Evolutionary conservation across 2,888 invertebrate species (phyloP), one percentile per base, ranked within the genome.

Genomic region (Sarcophaga caerulescens): DNA sequence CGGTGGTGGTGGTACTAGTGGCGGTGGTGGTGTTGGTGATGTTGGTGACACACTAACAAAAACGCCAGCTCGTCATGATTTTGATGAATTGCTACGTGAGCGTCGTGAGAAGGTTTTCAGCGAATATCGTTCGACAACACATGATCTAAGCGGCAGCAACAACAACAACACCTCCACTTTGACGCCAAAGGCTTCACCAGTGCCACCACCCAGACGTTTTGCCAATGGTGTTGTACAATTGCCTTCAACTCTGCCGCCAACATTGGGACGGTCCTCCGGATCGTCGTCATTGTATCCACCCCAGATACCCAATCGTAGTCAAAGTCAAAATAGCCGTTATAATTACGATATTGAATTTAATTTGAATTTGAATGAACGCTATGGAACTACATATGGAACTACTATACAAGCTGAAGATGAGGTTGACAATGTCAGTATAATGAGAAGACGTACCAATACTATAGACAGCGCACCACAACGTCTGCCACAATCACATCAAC

Each of bases 41-140:
- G 62, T 21, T 71, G 78, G 83, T 82, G 85, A 75, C 71, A 65
- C 75, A 85, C 69, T 85, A 62, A 69, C 63, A 74, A 90, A 90
- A 89, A 92, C 92, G 81, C 89, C 91, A 93, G 92, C 84, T 77
- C 93, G 90, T 90, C 90, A 90, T 87, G 93, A 93, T 88, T 93
- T 93, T 88, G 93, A 93, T 85, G 93, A 93, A 88, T 91, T 92
- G 90, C 90, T 93, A 82, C 92, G 92, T 79, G 93, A 93, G 87
- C 91, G 93, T 65, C 93, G 93, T 87, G 93, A 93, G 89, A 93
- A 93, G 89, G 92, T 93, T 77, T 91, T 88, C 85, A 89, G 87
- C 85, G 91, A 93, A 84, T 91, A 86, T 66, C 86, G 84, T 71
- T 81, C 88, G 23, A 81, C 85, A 62, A 81, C 87, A 63, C 83